A percentile compares a stretch with the other conserved stretches of the same genome.
phyloP scores from a whole-genome alignment of 2,797 vertebrate genomes.

The Enteromius thamalakanensis region DNA sequence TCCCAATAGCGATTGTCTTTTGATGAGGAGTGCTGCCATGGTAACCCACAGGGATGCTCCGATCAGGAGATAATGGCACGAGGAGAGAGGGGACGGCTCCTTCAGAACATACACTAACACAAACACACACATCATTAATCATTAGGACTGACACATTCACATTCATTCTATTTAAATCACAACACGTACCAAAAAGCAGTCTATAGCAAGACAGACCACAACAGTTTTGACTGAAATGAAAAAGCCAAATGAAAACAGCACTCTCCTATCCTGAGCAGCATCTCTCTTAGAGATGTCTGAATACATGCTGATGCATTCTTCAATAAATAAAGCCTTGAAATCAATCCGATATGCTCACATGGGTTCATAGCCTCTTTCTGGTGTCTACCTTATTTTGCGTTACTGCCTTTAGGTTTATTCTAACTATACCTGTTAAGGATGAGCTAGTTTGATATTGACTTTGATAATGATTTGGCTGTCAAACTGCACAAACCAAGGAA shows the following conservation, averaged over 20 bases:
- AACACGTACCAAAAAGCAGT: constrained; percentile 3
- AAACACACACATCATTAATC: constrained; percentile 32
- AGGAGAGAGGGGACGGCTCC: constrained; percentile 39
- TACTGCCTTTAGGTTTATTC: constrained; percentile 36
- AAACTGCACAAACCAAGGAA: constrained; percentile 26
- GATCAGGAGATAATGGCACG: constrained; percentile 48
- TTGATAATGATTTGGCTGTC: constrained; percentile 11
- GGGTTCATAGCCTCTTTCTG: neutral
- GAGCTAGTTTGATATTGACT: constrained; percentile 10
- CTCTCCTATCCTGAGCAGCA: neutral
- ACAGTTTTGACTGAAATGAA: neutral
- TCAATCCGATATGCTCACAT: neutral
- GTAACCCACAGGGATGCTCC: constrained; percentile 72
- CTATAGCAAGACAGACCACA: neutral
- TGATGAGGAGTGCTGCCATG: constrained; percentile 73
- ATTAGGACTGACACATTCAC: constrained; percentile 7
- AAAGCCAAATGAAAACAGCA: neutral
- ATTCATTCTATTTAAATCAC: neutral
- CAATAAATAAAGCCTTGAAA: constrained; percentile 4
- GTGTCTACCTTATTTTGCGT: constrained; percentile 8
- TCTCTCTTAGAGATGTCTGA: constrained; percentile 6
- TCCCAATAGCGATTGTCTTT: constrained; percentile 64
- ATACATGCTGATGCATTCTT: neutral
- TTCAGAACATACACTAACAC: constrained; percentile 37
- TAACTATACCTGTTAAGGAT: constrained; percentile 26